phyloP scores from a whole-genome alignment of 2,797 vertebrate genomes.

The Limosa lapponica region DNA sequence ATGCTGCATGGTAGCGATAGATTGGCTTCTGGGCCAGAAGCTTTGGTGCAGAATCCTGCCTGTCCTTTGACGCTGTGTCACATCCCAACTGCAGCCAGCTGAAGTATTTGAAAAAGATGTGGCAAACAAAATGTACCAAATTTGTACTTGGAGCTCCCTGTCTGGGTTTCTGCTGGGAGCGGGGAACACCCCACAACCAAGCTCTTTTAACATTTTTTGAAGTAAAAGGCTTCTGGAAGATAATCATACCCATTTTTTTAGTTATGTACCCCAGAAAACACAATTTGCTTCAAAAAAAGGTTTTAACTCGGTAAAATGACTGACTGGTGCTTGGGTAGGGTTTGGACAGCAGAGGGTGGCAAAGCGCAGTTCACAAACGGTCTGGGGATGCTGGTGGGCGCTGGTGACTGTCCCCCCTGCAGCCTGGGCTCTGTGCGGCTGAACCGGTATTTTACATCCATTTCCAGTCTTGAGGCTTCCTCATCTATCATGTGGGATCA shows the following conservation, averaged over 20 bases:
- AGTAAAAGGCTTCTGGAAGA: neutral
- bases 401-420: rapidly evolving
- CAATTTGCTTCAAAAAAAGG: neutral
- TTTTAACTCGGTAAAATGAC: neutral
- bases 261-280: neutral
- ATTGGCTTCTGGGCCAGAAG: neutral
- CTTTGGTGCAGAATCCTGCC: neutral
- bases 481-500: neutral
- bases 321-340: neutral
- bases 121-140: neutral
- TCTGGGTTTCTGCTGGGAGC: neutral
- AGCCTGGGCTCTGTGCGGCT: neutral
- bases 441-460: neutral
- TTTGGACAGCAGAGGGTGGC: slow-evolving; percentile 9
- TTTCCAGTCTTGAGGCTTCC: neutral
- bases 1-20: neutral
- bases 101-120: neutral
- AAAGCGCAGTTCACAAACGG: neutral
- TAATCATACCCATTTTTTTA: neutral
- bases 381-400: neutral
- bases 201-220: neutral
- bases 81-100: neutral
- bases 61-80: neutral
- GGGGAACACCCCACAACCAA: neutral
- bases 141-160: neutral